A percentile compares a stretch with the other conserved stretches of the same genome.
Evolutionary conservation across 92 coral and sea anemone genomes (phyloP).

Genomic region (Heliopora coerulea): DNA sequence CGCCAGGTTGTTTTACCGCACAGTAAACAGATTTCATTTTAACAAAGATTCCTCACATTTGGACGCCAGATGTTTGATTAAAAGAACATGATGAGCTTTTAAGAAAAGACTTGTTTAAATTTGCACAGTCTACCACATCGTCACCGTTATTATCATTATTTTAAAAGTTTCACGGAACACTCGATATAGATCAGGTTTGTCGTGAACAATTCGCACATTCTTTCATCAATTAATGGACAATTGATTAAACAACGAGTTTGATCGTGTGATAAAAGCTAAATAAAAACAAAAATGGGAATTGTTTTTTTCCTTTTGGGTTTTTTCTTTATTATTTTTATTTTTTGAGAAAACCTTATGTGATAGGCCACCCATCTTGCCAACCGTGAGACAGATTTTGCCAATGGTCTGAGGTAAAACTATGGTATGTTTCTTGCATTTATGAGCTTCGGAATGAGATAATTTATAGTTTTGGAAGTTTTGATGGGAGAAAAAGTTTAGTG

Average conservation of each 20-base stretch:
- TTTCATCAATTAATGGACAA: constrained; percentile 1
- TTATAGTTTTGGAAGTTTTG: too few species aligned
- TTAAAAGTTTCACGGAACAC: neutral
- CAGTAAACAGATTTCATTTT: constrained; percentile 7
- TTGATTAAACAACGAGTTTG: neutral
- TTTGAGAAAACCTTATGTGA: too few species aligned
- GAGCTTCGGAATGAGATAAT: too few species aligned
- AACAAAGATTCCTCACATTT: constrained; percentile 30
- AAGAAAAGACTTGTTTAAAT: neutral
- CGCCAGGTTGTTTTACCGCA: too few species aligned
- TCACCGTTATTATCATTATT: neutral
- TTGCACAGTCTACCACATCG: neutral
- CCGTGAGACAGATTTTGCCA: neutral
- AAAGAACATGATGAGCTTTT: neutral
- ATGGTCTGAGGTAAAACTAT: too few species aligned
- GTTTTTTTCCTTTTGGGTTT: too few species aligned
- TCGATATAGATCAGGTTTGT: neutral
- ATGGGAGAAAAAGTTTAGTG: too few species aligned
- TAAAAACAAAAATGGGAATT: too few species aligned
- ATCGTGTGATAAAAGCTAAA: neutral
- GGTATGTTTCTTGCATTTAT: too few species aligned
- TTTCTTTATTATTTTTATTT: too few species aligned
- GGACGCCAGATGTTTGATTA: constrained; percentile 26
- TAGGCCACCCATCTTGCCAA: neutral
- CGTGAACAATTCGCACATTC: neutral